Base-by-base conservation (phyloP, 2,888 invertebrate genomes). In the Morinoia aosen region DNA sequence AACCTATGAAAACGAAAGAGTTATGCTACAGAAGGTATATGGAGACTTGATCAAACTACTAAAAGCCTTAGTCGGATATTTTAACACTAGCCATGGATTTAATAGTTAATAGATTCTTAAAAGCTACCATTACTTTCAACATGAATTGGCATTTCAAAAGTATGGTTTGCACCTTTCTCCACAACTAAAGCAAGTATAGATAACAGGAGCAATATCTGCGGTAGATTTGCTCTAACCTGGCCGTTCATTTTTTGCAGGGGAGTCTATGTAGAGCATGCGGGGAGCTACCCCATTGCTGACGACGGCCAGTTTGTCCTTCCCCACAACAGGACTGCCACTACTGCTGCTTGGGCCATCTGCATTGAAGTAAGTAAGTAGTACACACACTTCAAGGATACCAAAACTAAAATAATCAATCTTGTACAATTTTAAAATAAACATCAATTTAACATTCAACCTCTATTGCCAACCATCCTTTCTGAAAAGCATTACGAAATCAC, bases 191-290 rank as follows among this genome's bases (percentile, higher is more conserved):
- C 58, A 57, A 33, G 1, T 25, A 16, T 93, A 57, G 3, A 48
- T 0, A 90, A 90, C 14, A 40, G 90, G 39, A 48, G 14, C 39
- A 40, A 14, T 12, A 11, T 40, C 19, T 10, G 39, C 58, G 12
- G 39, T 90, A 39, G 14, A 16, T 93, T 48, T 7, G 5, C 10
- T n/a, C 56, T 33, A 1, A 93, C 93, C 57, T 57, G 56, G 93
- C 10, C 33, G 93, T 93, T 93, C 93, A 4, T 57, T 93, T 57
- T 33, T 93, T 11, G 48, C 93, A 19, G 93, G 93, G 93, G 93
- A 93, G 57, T 93, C 93, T 58, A 93, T 93, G 93, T 58, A 93
- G 57, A 93, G 93, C 93, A 93, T 93, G 39, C 57, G n/a, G 58
- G 93, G 19, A 57, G 93, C n/a, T 12, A 57, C 33, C 5, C 93